A percentile compares a stretch with the other conserved stretches of the same genome.
Evolutionary conservation across 2,113 vertebrate species (phyloP).

Genomic region (Anguilla rostrata): DNA sequence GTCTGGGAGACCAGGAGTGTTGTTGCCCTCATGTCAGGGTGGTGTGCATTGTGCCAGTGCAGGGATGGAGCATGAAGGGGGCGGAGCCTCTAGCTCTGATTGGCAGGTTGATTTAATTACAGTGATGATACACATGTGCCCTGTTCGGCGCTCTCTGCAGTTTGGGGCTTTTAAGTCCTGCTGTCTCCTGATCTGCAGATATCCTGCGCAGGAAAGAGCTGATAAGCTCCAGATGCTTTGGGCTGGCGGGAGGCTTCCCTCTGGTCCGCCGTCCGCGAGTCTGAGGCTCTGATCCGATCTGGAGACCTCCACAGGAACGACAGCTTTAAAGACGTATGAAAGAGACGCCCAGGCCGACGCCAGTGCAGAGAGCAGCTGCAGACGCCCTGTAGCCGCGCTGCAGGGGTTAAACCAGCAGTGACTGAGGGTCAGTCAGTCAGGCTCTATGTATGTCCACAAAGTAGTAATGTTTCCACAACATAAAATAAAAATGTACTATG

Average conservation of each 20-base stretch:
- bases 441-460: neutral
- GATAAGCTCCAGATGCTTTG: slow-evolving; percentile 90
- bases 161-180: slow-evolving; percentile 78
- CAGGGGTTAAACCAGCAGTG: slow-evolving; percentile 7
- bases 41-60: no score
- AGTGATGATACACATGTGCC: slow-evolving; percentile 74
- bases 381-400: neutral
- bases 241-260: slow-evolving; percentile 28
- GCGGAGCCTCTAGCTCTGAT: slow-evolving; percentile 46
- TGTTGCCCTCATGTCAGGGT: neutral
- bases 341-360: slow-evolving; percentile 7
- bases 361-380: slow-evolving; percentile 10
- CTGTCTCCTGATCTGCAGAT: slow-evolving; percentile 87
- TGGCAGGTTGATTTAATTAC: slow-evolving; percentile 81
- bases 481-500: no score
- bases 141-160: slow-evolving; percentile 75
- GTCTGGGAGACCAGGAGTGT: neutral
- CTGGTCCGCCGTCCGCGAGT: slow-evolving; percentile 9
- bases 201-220: slow-evolving; percentile 85
- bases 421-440: slow-evolving; percentile 4
- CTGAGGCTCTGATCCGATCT: slow-evolving; percentile 19
- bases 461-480: no score
- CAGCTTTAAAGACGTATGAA: slow-evolving; percentile 28
- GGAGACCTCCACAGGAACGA: slow-evolving; percentile 16
- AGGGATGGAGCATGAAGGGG: no score